These are phyloP conservation scores for Acanthis flammea DNA, from an alignment of 2,797 vertebrate genomes.

Conservation along the genomic window DNA sequence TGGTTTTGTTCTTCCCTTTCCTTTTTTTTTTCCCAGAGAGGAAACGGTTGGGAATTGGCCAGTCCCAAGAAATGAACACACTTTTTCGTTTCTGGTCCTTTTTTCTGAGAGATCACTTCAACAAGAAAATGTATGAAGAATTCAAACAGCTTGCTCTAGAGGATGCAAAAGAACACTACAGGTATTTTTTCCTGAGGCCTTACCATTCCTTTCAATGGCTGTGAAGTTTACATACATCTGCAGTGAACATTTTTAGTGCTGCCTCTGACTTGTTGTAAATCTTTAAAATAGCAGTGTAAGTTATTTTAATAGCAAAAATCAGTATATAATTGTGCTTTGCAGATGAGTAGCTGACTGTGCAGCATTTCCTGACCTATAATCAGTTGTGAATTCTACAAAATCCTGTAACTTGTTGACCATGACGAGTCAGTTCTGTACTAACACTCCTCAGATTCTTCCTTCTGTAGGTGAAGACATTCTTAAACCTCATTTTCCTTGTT, in stretches of 20 bases:
- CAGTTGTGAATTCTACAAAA: background rate
- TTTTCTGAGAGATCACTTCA: constrained; percentile 95
- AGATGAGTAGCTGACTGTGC: background rate
- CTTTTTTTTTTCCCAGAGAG: constrained; percentile 80
- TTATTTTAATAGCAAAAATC: background rate
- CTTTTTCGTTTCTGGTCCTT: constrained; percentile 98
- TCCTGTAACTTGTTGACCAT: background rate
- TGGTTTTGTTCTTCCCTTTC: too few species aligned
- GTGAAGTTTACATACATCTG: background rate
- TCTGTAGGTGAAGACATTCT: background rate
- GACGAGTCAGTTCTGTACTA: background rate
- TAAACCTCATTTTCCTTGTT: background rate
- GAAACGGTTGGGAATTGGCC: constrained; percentile 90
- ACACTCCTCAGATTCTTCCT: background rate
- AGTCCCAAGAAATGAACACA: constrained; percentile 97
- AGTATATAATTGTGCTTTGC: background rate
- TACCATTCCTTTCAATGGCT: background rate
- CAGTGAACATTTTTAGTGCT: background rate
- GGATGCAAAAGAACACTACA: constrained; percentile 93
- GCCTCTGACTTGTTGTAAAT: background rate
- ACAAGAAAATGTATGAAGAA: constrained; percentile 97
- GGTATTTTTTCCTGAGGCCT: constrained; percentile 70
- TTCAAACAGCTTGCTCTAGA: constrained; percentile 89
- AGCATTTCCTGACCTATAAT: background rate
- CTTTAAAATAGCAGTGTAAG: background rate